Percentiles rank a stretch among this genome's conserved stretches.
These are phyloP conservation scores for Heterotilapia buettikoferi DNA, from an alignment of 2,113 vertebrate species.

Conservation along the genomic window DNA sequence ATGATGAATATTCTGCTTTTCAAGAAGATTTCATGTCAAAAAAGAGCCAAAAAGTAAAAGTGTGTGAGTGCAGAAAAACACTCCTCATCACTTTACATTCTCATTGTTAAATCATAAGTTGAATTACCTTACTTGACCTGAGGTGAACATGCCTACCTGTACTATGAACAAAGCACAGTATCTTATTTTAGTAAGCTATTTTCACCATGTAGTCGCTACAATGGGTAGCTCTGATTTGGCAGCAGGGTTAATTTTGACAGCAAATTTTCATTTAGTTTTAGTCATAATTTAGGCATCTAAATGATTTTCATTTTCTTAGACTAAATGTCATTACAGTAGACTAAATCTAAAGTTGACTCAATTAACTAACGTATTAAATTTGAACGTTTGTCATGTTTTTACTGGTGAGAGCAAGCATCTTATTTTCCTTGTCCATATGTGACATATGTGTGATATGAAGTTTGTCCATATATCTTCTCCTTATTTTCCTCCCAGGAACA, in stretches of 20 bases:
- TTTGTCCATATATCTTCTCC: not conserved
- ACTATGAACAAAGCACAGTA: not conserved
- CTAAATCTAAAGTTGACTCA: not conserved
- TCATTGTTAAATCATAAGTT: not conserved
- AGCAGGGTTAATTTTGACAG: not conserved
- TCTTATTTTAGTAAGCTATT: not conserved
- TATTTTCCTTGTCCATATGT: not conserved
- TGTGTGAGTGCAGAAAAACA: not conserved
- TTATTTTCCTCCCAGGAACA: not conserved
- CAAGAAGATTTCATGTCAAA: not conserved
- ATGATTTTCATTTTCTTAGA: not conserved
- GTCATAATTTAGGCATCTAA: not conserved
- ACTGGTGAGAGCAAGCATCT: not conserved
- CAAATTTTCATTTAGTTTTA: not conserved
- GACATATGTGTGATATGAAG: not conserved
- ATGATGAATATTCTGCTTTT: not conserved
- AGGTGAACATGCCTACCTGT: not conserved
- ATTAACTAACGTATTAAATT: not conserved
- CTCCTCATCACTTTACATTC: not conserved
- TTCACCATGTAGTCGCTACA: not conserved
- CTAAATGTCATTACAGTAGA: not conserved
- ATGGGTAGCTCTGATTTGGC: not conserved
- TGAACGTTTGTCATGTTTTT: not conserved
- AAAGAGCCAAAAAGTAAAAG: not conserved
- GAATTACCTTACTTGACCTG: not conserved